Evolutionary conservation across 2,113 vertebrate species (phyloP).

Genomic region (Gymnogyps californianus): DNA sequence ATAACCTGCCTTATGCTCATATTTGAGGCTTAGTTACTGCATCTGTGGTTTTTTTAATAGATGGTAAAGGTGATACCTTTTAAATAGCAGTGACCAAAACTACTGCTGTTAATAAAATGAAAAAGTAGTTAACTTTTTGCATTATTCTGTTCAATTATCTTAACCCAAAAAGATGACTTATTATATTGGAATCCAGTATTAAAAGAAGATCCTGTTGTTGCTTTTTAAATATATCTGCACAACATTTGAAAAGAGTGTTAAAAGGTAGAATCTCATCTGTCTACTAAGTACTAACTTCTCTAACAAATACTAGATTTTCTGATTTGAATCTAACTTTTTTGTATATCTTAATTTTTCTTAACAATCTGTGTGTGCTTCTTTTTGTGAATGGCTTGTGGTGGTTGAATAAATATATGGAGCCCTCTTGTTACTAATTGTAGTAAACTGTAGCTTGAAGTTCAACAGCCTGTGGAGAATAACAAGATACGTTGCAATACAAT

Average conservation of each 20-base stretch:
- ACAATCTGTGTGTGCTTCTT: conserved; percentile 40
- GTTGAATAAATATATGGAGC: not conserved
- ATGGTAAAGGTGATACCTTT: conserved; percentile 18
- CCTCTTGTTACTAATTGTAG: conserved; percentile 33
- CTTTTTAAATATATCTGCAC: conserved; percentile 34
- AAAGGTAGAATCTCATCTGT: conserved; percentile 78
- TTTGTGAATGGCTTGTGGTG: conserved; percentile 62
- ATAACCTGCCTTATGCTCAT: not conserved
- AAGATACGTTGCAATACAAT: not conserved
- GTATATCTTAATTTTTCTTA: conserved; percentile 23
- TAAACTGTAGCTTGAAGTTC: not conserved
- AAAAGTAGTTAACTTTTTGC: not conserved
- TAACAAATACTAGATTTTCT: conserved; percentile 46
- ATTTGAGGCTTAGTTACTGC: conserved; percentile 15
- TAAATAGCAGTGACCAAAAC: not conserved
- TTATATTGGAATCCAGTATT: not conserved
- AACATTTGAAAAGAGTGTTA: conserved; percentile 53
- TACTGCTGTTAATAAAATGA: not conserved
- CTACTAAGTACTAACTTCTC: conserved; percentile 62
- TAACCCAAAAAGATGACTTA: not conserved
- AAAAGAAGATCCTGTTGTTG: not conserved
- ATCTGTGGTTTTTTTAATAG: not conserved
- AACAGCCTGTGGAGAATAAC: not conserved
- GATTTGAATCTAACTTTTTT: conserved; percentile 21
- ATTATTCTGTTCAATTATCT: not conserved